Evolutionary conservation across 2,888 invertebrate genomes (phyloP), one percentile per base, ranked within the genome.

Genomic region (Loripinus fragilis): DNA sequence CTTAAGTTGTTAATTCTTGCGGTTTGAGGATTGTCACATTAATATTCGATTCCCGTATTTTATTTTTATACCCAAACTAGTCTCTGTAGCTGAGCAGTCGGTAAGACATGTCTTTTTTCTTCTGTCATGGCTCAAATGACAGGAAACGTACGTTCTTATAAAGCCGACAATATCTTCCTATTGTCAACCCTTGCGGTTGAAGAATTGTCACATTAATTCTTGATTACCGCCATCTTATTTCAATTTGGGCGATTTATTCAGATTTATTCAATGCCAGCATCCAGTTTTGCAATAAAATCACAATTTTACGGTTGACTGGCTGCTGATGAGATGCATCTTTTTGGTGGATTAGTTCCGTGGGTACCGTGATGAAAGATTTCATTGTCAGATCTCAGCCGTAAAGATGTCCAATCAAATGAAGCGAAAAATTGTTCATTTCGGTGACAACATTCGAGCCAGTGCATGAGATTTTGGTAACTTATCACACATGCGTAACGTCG

Each of bases 251-350:
- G 80, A 81, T 76, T 81, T 81, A 80, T 80, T 81, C 78, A 64
- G 38, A 72, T 76, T 76, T 81, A 80, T 80, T 83, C 78, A 70
- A 30, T 68, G 74, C 52, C 76, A 79, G 78, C 83, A 80, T 79
- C 72, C 69, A 83, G 64, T 69, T 83, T 83, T 69, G 83, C 76
- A 83, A 83, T 83, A 83, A 83, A 83, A 83, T 81, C 79, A 81
- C 83, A 71, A 83, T 81, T 80, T 83, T 72, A 45, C 79, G 71
- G 78, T 50, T 67, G 76, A 52, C 55, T 66, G 78, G 64, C 28
- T 71, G 67, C 67, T 64, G 74, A 83, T 80, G 76, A 79, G 73
- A 80, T 77, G 76, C 67, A 23, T 79, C 76, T 76, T 76, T 78
- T 81, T 76, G 78, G 55, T 42, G 80, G 80, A 81, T 83, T 80